Conservation (phyloP, 2,888 invertebrate species). For the Epinotia demarniana region DNA sequence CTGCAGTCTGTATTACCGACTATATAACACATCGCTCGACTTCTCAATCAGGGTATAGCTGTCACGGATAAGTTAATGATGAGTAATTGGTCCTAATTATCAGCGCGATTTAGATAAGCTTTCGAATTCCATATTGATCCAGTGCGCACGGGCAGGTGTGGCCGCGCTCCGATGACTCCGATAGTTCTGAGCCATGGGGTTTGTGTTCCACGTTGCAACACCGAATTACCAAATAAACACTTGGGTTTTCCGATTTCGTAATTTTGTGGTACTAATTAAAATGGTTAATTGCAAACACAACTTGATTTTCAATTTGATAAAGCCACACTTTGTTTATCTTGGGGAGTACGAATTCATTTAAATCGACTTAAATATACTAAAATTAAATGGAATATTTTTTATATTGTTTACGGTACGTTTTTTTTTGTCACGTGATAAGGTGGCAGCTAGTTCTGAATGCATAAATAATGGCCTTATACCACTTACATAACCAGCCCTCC, state of each 20-base stretch:
- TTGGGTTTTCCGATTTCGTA: slow-evolving; percentile 31
- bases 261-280: slow-evolving; percentile 14
- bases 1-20: neutral
- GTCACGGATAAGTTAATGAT: slow-evolving; percentile 3
- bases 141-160: slow-evolving; percentile 22
- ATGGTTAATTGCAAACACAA: neutral
- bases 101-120: slow-evolving; percentile 24
- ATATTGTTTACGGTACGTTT: too few species aligned
- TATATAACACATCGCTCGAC: neutral
- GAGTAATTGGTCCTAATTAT: slow-evolving; percentile 13
- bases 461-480: too few species aligned
- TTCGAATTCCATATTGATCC: slow-evolving; percentile 42
- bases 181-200: slow-evolving; percentile 51
- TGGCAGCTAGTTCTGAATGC: too few species aligned
- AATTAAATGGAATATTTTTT: too few species aligned
- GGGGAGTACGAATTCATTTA: too few species aligned
- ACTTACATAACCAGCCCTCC: too few species aligned
- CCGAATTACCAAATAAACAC: slow-evolving; percentile 27
- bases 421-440: too few species aligned
- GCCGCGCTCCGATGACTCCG: slow-evolving; percentile 61
- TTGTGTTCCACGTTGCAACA: slow-evolving; percentile 44
- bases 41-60: slow-evolving; percentile 14
- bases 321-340: too few species aligned
- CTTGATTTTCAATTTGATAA: too few species aligned
- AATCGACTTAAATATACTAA: too few species aligned